Evolutionary conservation across 2,888 invertebrate genomes (phyloP).

Genomic region (Stenchaetothrips biformis): DNA sequence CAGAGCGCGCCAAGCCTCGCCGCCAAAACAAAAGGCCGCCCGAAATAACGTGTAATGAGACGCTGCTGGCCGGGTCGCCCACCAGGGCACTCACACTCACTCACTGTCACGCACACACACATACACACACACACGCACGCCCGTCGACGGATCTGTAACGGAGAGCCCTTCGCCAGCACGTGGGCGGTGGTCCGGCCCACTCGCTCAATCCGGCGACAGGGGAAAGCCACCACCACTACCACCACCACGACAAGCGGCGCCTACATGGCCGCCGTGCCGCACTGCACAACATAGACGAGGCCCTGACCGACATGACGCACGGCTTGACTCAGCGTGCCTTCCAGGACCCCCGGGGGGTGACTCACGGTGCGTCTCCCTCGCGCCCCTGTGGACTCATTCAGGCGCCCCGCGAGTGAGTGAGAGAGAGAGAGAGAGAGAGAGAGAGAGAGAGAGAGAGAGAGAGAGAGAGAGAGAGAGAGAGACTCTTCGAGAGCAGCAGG

Average conservation of each 20-base stretch:
- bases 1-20: background rate
- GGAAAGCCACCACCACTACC: no score
- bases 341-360: background rate
- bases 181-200: no score
- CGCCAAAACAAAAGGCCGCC: no score
- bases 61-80: background rate
- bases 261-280: no score
- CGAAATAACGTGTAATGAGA: no score
- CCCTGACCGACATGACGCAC: no score
- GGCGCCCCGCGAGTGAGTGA: background rate
- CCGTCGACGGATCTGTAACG: no score
- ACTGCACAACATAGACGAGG: no score
- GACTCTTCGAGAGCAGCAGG: no score
- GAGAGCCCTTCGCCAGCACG: no score
- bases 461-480: conserved; percentile 27
- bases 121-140: conserved; percentile 12
- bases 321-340: background rate
- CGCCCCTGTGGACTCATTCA: background rate
- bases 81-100: background rate
- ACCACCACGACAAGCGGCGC: no score
- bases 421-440: conserved; percentile 17
- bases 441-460: conserved; percentile 22
- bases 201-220: no score
- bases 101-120: background rate
- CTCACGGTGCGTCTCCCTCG: background rate